Evolutionary conservation across 1,140 invertebrate genomes (phyloP).

Genomic region (Euwallacea fornicatus): DNA sequence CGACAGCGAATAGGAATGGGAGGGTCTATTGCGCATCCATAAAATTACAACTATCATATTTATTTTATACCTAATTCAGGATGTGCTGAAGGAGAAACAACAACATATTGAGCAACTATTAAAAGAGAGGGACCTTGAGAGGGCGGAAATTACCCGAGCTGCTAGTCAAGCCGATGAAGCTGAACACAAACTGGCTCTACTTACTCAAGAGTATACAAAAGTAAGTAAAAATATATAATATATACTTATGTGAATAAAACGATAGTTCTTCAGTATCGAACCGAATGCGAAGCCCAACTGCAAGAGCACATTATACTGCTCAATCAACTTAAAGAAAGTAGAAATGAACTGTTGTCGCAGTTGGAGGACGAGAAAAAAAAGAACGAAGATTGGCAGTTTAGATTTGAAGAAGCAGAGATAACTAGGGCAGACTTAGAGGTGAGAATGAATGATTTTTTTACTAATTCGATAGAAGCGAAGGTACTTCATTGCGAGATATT

Average conservation of each 20-base stretch:
- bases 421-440: conserved; percentile 80
- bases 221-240: conserved; percentile 44
- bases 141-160: conserved; percentile 75
- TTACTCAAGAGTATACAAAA: conserved; percentile 61
- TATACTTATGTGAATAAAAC: not conserved
- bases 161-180: conserved; percentile 72
- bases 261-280: conserved; percentile 53
- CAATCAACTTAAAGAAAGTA: conserved; percentile 65
- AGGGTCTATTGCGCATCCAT: no score
- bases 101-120: conserved; percentile 88
- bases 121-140: conserved; percentile 86
- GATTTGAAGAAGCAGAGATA: conserved; percentile 86
- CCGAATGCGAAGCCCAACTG: conserved; percentile 60
- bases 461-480: not conserved
- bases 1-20: no score
- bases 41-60: no score
- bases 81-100: conserved; percentile 89
- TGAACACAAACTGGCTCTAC: conserved; percentile 56
- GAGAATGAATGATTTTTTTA: conserved; percentile 44
- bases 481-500: conserved; percentile 3
- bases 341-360: conserved; percentile 65
- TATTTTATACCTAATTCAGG: conserved; percentile 59
- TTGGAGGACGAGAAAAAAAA: conserved; percentile 86
- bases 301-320: conserved; percentile 54
- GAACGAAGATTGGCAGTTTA: conserved; percentile 89